These are phyloP conservation scores for Malacoraja senta DNA, from an alignment of 2,797 vertebrate species.

Conservation along the genomic window DNA sequence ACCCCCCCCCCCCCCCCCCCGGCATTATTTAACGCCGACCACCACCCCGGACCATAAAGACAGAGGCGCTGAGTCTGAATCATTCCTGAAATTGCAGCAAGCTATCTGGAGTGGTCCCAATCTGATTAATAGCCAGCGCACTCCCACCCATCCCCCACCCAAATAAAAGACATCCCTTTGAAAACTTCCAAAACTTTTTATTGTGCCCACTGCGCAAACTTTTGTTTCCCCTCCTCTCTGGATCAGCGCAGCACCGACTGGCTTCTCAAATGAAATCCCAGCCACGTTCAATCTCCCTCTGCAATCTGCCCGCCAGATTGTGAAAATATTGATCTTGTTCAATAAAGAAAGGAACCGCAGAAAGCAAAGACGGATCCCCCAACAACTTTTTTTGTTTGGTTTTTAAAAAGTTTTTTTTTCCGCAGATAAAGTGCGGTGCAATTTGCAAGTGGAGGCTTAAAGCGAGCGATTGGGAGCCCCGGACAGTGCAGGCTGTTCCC, in stretches of 20 bases:
- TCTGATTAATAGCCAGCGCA: not conserved
- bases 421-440: not conserved
- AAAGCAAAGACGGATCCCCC: not conserved
- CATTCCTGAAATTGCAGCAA: not conserved
- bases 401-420: no score
- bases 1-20: no score
- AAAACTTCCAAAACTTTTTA: not conserved
- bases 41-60: not conserved
- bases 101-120: not conserved
- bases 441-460: not conserved
- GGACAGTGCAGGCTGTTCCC: no score
- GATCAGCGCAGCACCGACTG: no score
- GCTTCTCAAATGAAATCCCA: no score
- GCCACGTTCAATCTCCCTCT: no score
- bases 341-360: not conserved
- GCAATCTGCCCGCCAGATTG: not conserved
- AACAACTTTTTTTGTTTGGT: no score
- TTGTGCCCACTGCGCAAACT: not conserved
- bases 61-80: not conserved
- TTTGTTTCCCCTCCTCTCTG: not conserved
- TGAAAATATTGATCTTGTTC: not conserved
- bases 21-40: not conserved
- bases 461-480: not conserved
- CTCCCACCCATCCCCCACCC: not conserved
- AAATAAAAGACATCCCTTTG: not conserved